A percentile compares a stretch with the other conserved stretches of the same genome.
These are phyloP conservation scores for Chloroclystis v-ata DNA, from an alignment of 2,888 invertebrate species.

Conservation along the genomic window DNA sequence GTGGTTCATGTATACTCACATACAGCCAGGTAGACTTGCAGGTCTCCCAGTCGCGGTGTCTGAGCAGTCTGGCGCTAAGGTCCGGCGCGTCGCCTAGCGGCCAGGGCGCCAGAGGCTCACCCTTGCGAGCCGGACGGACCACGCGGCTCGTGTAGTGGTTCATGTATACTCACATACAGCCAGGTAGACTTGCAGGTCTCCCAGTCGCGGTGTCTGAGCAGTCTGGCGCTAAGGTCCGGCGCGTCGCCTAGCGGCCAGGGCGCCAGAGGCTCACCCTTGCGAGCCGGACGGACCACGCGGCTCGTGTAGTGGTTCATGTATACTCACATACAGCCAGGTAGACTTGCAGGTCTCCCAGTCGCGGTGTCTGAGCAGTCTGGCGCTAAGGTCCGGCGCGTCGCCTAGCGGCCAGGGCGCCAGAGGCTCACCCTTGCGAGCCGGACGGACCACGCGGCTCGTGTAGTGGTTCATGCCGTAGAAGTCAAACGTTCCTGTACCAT, in stretches of 20 bases:
- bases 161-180: no score
- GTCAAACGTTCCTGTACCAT: slow-evolving; percentile 59
- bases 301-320: slow-evolving; percentile 66
- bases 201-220: slow-evolving; percentile 18
- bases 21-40: no score
- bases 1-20: no score
- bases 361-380: slow-evolving; percentile 21
- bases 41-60: slow-evolving; percentile 21
- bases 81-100: slow-evolving; percentile 23
- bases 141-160: slow-evolving; percentile 57
- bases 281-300: slow-evolving; percentile 21
- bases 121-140: slow-evolving; percentile 21
- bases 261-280: slow-evolving; percentile 17
- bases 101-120: slow-evolving; percentile 18
- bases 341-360: not conserved
- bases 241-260: slow-evolving; percentile 14
- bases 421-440: slow-evolving; percentile 20
- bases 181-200: no score
- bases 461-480: slow-evolving; percentile 71
- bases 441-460: slow-evolving; percentile 37
- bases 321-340: no score
- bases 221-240: slow-evolving; percentile 23
- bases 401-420: slow-evolving; percentile 13
- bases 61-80: slow-evolving; percentile 22
- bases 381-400: slow-evolving; percentile 26